These are phyloP conservation scores for Actinia equina DNA, from an alignment of 64 coral and sea anemone genomes.

Conservation along the genomic window DNA sequence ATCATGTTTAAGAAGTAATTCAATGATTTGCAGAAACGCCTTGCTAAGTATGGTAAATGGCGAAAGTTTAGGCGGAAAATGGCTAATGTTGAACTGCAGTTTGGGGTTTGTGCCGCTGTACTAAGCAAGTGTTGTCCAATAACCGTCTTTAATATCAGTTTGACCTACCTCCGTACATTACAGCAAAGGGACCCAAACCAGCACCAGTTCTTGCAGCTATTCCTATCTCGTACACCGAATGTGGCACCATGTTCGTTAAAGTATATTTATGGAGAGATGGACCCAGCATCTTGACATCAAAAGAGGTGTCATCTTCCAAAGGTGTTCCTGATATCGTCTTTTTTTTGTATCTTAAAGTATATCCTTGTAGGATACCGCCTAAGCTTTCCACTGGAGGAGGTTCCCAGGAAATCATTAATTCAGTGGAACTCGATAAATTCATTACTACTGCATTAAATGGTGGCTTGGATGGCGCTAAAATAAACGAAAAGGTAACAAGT, in stretches of 20 bases:
- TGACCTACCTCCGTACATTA: slow-evolving; percentile 35
- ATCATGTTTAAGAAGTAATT: too few species aligned
- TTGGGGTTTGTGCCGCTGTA: too few species aligned
- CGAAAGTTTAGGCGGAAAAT: too few species aligned
- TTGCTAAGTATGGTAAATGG: too few species aligned
- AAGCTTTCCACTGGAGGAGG: slow-evolving; percentile 30
- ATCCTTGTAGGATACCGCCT: slow-evolving; percentile 50
- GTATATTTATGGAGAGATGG: too few species aligned
- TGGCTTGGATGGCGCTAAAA: slow-evolving; percentile 30
- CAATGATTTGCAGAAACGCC: too few species aligned
- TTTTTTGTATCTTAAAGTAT: slow-evolving; percentile 38
- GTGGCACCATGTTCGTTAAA: neutral
- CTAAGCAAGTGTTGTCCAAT: too few species aligned
- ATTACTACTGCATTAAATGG: neutral
- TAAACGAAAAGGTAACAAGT: neutral
- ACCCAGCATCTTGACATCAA: too few species aligned
- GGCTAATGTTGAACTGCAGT: too few species aligned
- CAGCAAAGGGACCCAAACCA: slow-evolving; percentile 42
- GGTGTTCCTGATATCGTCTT: neutral
- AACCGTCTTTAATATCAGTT: neutral
- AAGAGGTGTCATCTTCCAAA: neutral
- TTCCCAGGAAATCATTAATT: slow-evolving; percentile 34
- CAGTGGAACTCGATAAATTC: slow-evolving; percentile 35
- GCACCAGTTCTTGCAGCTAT: slow-evolving; percentile 32
- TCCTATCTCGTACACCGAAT: slow-evolving; percentile 42